phyloP scores from a whole-genome alignment of 2,888 invertebrate species.

The Leptopilina syphax region DNA sequence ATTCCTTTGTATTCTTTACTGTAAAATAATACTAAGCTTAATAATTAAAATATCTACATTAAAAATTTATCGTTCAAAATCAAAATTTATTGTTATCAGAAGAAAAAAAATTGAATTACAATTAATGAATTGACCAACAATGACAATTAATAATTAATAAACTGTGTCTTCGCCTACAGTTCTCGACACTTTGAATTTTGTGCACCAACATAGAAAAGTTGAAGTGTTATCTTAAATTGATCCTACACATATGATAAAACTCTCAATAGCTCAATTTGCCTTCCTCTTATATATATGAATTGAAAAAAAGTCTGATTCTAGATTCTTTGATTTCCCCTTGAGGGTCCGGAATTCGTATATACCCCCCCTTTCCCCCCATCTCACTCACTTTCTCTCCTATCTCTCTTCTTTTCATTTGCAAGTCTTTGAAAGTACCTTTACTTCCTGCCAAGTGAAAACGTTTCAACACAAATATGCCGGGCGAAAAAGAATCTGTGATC shows the following conservation, averaged over 20 bases:
- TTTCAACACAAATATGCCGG: conserved; percentile 16
- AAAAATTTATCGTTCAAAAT: too few relatives aligned
- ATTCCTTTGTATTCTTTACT: too few relatives aligned
- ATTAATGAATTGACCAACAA: too few relatives aligned
- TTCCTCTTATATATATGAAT: neutral
- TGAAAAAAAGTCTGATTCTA: neutral
- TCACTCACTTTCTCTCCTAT: neutral
- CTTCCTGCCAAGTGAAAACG: conserved; percentile 33
- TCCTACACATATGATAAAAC: neutral
- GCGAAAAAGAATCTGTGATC: conserved; percentile 15
- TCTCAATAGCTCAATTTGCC: neutral
- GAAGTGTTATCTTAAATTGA: neutral
- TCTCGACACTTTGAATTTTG: too few relatives aligned
- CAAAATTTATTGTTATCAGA: too few relatives aligned
- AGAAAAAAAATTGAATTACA: too few relatives aligned
- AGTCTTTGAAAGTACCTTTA: conserved; percentile 30
- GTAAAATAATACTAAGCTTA: too few relatives aligned
- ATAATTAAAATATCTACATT: too few relatives aligned
- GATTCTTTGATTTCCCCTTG: conserved; percentile 23
- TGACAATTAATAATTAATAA: too few relatives aligned
- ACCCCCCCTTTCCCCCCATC: too few relatives aligned
- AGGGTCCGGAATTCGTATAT: neutral
- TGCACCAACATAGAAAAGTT: too few relatives aligned
- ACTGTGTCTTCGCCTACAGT: too few relatives aligned
- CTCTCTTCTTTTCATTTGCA: conserved; percentile 3